Evolutionary conservation across 2,888 invertebrate genomes (phyloP).

Genomic region (Eulithis testata): DNA sequence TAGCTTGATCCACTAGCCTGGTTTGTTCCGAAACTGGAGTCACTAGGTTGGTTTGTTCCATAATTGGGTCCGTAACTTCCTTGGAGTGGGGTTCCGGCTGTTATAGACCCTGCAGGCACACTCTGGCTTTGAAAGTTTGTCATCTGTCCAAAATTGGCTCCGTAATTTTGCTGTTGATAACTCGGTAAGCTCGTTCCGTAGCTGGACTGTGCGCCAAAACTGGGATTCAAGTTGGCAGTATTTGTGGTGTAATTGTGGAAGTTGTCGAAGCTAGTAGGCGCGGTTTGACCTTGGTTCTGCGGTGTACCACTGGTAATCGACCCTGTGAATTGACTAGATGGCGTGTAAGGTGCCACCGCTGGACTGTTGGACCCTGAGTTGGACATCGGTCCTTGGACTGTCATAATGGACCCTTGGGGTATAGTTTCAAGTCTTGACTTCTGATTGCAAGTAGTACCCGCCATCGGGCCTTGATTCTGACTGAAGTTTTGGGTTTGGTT

Average conservation of each 20-base stretch:
- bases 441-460: slow-evolving; percentile 28
- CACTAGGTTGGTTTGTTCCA: not conserved
- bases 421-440: slow-evolving; percentile 71
- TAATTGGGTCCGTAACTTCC: slow-evolving; percentile 18
- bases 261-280: slow-evolving; percentile 17
- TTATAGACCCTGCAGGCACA: slow-evolving; percentile 52
- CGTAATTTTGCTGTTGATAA: slow-evolving; percentile 8
- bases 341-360: slow-evolving; percentile 47
- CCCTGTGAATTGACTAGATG: slow-evolving; percentile 46
- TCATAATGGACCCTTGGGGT: slow-evolving; percentile 70
- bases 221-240: not conserved
- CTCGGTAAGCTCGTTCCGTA: slow-evolving; percentile 9
- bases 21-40: not conserved
- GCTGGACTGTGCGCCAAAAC: not conserved
- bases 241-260: slow-evolving; percentile 15
- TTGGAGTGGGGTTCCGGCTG: slow-evolving; percentile 58
- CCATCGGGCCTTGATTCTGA: slow-evolving; percentile 60
- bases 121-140: slow-evolving; percentile 38
- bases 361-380: slow-evolving; percentile 25
- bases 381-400: slow-evolving; percentile 53
- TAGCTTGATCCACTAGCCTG: not conserved
- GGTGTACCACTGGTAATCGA: slow-evolving; percentile 49
- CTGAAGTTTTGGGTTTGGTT: slow-evolving; percentile 32
- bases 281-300: slow-evolving; percentile 23
- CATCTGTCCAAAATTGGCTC: slow-evolving; percentile 42